These are phyloP conservation scores for Globodera rostochiensis DNA, from an alignment of 1,140 invertebrate species.

Conservation along the genomic window DNA sequence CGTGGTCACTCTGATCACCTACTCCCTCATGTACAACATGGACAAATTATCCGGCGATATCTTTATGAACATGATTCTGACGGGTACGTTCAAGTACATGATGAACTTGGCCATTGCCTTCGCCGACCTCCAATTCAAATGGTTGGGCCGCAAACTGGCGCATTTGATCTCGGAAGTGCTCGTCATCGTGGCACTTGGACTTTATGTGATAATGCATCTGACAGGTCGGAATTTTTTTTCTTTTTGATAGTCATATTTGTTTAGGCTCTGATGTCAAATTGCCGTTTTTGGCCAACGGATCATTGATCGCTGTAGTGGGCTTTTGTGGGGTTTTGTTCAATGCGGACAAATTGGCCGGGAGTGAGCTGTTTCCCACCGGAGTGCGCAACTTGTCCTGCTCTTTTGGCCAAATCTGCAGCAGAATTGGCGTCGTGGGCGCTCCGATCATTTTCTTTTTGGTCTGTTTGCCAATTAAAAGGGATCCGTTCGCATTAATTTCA, in stretches of 20 bases:
- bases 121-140: conserved; percentile 42
- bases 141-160: conserved; percentile 54
- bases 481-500: background rate
- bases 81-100: conserved; percentile 56
- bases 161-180: conserved; percentile 47
- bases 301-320: conserved; percentile 47
- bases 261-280: background rate
- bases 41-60: conserved; percentile 59
- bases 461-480: background rate
- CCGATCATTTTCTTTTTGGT: conserved; percentile 59
- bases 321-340: conserved; percentile 53
- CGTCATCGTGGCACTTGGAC: conserved; percentile 26
- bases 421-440: conserved; percentile 56
- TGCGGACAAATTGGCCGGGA: conserved; percentile 51
- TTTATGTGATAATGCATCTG: conserved; percentile 44
- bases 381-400: conserved; percentile 55
- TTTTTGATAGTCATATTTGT: background rate
- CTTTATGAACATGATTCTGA: conserved; percentile 52
- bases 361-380: conserved; percentile 59
- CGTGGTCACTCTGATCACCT: conserved; percentile 47
- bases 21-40: conserved; percentile 62
- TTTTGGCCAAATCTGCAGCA: conserved; percentile 50
- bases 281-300: conserved; percentile 29
- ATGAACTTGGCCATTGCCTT: conserved; percentile 55
- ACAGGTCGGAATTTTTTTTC: conserved; percentile 20